Percentiles rank a stretch among this genome's conserved stretches.
Conservation (phyloP, 2,888 invertebrate species). For the Stenurella melanura region DNA sequence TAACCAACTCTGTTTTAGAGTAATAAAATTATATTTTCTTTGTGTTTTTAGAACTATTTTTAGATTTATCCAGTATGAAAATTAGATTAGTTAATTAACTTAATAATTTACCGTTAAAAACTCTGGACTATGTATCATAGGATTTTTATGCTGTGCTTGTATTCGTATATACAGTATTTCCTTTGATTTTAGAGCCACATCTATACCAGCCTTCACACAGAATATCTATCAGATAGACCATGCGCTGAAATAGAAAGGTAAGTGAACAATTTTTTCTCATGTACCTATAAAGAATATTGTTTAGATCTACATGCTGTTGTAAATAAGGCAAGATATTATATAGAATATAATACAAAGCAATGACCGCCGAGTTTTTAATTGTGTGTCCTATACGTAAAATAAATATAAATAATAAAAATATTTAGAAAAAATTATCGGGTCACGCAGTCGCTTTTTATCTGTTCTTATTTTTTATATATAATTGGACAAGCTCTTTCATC, state of each 20-base stretch:
- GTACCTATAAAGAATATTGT: too few species aligned
- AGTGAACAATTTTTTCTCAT: not conserved
- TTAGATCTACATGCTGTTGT: too few species aligned
- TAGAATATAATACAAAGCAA: too few species aligned
- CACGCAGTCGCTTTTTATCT: too few species aligned
- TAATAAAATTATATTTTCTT: slow-evolving; percentile 34
- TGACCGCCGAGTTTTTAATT: too few species aligned
- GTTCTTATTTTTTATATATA: too few species aligned
- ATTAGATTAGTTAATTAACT: slow-evolving; percentile 18
- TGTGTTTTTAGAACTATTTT: slow-evolving; percentile 33
- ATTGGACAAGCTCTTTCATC: too few species aligned
- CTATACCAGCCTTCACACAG: not conserved
- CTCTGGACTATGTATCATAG: not conserved
- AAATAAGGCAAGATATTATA: too few species aligned
- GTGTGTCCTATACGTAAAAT: too few species aligned
- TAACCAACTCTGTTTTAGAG: slow-evolving; percentile 41
- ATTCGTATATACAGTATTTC: not conserved
- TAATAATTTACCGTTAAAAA: not conserved
- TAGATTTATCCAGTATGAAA: slow-evolving; percentile 2
- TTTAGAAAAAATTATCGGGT: too few species aligned
- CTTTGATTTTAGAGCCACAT: not conserved
- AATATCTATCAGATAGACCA: not conserved
- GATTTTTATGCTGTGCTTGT: not conserved
- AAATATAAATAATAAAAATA: too few species aligned
- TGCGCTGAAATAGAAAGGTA: slow-evolving; percentile 11